These are phyloP conservation scores for Monochamus alternatus DNA, from an alignment of 2,888 invertebrate species.

Conservation along the genomic window DNA sequence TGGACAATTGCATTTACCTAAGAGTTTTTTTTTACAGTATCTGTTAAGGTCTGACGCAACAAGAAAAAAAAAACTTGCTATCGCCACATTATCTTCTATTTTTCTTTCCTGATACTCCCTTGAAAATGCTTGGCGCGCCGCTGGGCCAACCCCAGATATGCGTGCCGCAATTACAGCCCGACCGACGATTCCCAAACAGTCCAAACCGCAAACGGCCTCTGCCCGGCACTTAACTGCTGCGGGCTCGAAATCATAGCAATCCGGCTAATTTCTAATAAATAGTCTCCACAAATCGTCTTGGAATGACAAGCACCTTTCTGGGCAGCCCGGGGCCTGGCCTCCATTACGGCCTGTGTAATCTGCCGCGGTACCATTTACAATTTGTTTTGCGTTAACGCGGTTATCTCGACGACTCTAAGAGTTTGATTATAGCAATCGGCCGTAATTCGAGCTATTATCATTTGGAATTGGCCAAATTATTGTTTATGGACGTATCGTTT, in stretches of 20 bases:
- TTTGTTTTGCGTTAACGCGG: constrained; percentile 69
- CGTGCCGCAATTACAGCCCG: constrained; percentile 46
- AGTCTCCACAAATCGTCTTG: constrained; percentile 69
- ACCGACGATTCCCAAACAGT: constrained; percentile 40
- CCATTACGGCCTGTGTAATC: constrained; percentile 64
- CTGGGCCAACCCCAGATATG: constrained; percentile 41
- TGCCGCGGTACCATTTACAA: constrained; percentile 69
- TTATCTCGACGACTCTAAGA: constrained; percentile 68
- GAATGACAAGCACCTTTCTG: constrained; percentile 69
- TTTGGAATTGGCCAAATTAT: constrained; percentile 68
- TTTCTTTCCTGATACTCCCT: not conserved
- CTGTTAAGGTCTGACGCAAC: too few species aligned
- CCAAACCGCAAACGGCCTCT: constrained; percentile 56
- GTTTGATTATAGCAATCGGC: constrained; percentile 71
- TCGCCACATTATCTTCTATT: too few species aligned
- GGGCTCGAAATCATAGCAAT: constrained; percentile 74
- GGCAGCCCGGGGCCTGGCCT: constrained; percentile 45
- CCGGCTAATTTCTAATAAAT: constrained; percentile 77
- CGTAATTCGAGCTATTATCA: constrained; percentile 70
- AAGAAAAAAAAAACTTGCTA: too few species aligned
- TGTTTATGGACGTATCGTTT: constrained; percentile 70
- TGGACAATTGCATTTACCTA: too few species aligned
- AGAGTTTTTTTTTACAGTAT: too few species aligned
- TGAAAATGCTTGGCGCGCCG: constrained; percentile 20
- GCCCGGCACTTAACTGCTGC: constrained; percentile 55